phyloP scores from a whole-genome alignment of 2,888 invertebrate species.

The Zhengitettix transpicula region DNA sequence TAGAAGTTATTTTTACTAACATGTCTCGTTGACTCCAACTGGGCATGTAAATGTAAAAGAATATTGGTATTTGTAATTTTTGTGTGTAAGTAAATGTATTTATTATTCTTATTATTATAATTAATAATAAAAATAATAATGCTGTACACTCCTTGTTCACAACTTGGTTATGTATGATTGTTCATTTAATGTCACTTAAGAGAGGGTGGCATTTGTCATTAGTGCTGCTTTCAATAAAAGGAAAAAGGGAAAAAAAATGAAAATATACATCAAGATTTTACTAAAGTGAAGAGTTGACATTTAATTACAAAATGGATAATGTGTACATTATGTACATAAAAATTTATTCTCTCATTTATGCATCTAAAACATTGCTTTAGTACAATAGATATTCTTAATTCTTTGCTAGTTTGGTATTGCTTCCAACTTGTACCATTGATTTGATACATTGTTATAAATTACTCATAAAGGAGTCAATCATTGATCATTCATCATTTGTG shows the following conservation, averaged over 20 bases:
- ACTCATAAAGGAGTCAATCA: neutral
- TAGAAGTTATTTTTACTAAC: constrained; percentile 10
- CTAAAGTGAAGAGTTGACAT: constrained; percentile 6
- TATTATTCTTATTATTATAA: constrained; percentile 6
- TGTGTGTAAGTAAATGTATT: constrained; percentile 11
- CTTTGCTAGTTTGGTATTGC: neutral
- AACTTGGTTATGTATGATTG: constrained; percentile 8
- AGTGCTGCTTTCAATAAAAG: constrained; percentile 1
- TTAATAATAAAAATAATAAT: constrained; percentile 2
- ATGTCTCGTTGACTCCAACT: constrained; percentile 6
- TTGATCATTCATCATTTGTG: constrained; percentile 1
- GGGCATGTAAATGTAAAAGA: constrained; percentile 7
- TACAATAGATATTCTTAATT: neutral
- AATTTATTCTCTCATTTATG: neutral
- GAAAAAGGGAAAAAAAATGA: neutral
- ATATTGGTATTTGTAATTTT: constrained; percentile 11
- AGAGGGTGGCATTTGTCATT: neutral
- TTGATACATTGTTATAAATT: neutral
- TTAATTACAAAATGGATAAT: neutral
- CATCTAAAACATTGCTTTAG: neutral
- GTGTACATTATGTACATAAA: neutral
- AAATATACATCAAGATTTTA: constrained; percentile 2
- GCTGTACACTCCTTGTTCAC: constrained; percentile 5
- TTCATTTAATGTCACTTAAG: constrained; percentile 3
- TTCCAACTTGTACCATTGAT: neutral